Evolutionary conservation across 2,113 vertebrate species (phyloP).

Genomic region (Eulacestoma nigropectus): DNA sequence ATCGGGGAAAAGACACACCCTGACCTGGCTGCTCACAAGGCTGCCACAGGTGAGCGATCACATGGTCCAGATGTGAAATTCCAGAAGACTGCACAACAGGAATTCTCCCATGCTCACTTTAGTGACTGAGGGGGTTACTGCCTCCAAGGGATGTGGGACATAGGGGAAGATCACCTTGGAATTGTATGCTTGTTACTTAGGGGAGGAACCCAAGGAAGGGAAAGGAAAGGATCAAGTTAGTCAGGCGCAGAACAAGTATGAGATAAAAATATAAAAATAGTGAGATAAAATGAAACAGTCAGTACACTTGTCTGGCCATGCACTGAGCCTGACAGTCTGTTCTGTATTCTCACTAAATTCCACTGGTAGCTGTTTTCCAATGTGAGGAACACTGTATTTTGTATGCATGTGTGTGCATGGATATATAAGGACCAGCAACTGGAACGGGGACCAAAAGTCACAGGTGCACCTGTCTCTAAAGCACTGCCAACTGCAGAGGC

Average conservation of each 20-base stretch:
- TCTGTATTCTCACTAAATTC: background rate
- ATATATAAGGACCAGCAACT: background rate
- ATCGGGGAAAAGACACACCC: background rate
- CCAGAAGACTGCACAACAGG: background rate
- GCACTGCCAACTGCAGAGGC: background rate
- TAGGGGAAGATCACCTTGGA: background rate
- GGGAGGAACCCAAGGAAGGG: background rate
- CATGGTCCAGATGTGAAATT: background rate
- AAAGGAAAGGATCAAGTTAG: background rate
- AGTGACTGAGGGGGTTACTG: background rate
- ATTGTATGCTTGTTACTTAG: background rate
- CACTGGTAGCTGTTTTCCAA: background rate
- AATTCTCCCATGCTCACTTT: background rate
- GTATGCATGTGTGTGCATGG: rapidly evolving
- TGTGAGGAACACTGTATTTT: background rate
- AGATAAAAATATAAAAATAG: background rate
- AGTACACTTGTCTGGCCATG: background rate
- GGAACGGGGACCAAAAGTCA: background rate
- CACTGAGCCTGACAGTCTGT: background rate
- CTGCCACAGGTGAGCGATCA: background rate
- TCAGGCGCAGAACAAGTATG: background rate
- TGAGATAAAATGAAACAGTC: background rate
- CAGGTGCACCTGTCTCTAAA: background rate
- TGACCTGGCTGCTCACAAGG: background rate
- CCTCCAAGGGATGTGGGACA: background rate